Evolutionary conservation across 1,140 invertebrate species (phyloP), one percentile per base, ranked within the genome.

Genomic region (Leptoteleia sp.): DNA sequence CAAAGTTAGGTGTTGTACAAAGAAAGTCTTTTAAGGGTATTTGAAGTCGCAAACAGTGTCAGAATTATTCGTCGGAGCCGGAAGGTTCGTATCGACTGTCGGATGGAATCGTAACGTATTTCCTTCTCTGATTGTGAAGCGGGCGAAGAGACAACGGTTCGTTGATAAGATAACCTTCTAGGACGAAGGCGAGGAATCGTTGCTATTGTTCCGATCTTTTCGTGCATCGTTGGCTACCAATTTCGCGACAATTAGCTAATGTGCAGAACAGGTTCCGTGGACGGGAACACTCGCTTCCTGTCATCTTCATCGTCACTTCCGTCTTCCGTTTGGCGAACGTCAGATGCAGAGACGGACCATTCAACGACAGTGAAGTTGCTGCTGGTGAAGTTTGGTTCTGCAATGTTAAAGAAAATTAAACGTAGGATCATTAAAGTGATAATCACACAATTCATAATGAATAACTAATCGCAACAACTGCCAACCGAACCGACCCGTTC

Each of bases 371-470:
- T 87, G 83, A 79, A 76, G 76, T 80, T 77, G 68, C 73, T 82
- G 79, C 77, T 84, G 72, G 38, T 25, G 16, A n/a, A 47, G 79
- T 86, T 70, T 80, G 76, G 62, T 81, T 84, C 86, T 88, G 86
- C 4, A 22, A 85, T 50, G n/a, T n/a, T n/a, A n/a, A 79, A 62
- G 80, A 79, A 52, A 37, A 55, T 4, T 52, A 38, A 17, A 45
- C n/a, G n/a, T n/a, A n/a, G n/a, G n/a, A 37, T 38, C 1, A 33
- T 38, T 55, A 55, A 45, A 31, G 25, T 31, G 1, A 15, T 0
- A 17, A 0, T 45, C 12, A 19, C 5, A 4, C 9, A 13, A 31
- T 57, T 57, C 19, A 27, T 27, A 27, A 40, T 16, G 13, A 31
- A 31, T 16, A 47, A 47, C 12, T 5, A 38, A 22, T 54, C n/a